These are phyloP conservation scores for Eupithecia tripunctaria DNA, from an alignment of 2,888 invertebrate species.

Conservation along the genomic window DNA sequence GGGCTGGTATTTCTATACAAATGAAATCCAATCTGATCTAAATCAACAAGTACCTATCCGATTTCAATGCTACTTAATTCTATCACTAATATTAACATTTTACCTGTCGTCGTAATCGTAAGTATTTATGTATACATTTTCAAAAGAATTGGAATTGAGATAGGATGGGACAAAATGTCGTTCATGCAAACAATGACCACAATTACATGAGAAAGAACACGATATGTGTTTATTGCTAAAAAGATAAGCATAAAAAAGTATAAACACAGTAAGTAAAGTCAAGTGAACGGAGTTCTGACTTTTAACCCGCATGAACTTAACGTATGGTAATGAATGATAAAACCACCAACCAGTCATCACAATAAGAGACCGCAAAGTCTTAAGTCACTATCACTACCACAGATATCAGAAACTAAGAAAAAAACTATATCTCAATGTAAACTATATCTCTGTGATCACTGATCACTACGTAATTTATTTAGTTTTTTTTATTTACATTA, in stretches of 20 bases:
- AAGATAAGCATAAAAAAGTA: slow-evolving; percentile 8
- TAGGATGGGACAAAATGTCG: background rate
- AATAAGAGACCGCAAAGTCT: slow-evolving; percentile 49
- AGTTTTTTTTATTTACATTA: too few species aligned
- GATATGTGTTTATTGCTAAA: background rate
- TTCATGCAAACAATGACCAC: background rate
- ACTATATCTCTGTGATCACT: too few species aligned
- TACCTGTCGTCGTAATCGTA: background rate
- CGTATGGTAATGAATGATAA: slow-evolving; percentile 52
- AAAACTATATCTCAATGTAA: too few species aligned
- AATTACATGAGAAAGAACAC: background rate
- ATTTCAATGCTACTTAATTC: background rate
- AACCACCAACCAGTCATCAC: slow-evolving; percentile 40
- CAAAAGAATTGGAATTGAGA: too few species aligned
- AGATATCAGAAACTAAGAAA: too few species aligned
- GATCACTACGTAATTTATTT: too few species aligned
- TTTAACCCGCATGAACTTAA: slow-evolving; percentile 58
- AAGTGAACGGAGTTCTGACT: slow-evolving; percentile 52
- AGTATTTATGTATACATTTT: background rate
- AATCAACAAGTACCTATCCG: background rate
- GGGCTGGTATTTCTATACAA: slow-evolving; percentile 53
- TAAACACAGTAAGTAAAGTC: slow-evolving; percentile 21
- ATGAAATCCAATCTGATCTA: slow-evolving; percentile 70
- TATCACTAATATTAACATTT: background rate
- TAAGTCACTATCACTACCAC: slow-evolving; percentile 25